Percentiles rank a stretch among this genome's conserved stretches.
These are phyloP conservation scores for Drosophila parthenogenetica DNA, from an alignment of 2,888 invertebrate genomes.

Conservation along the genomic window DNA sequence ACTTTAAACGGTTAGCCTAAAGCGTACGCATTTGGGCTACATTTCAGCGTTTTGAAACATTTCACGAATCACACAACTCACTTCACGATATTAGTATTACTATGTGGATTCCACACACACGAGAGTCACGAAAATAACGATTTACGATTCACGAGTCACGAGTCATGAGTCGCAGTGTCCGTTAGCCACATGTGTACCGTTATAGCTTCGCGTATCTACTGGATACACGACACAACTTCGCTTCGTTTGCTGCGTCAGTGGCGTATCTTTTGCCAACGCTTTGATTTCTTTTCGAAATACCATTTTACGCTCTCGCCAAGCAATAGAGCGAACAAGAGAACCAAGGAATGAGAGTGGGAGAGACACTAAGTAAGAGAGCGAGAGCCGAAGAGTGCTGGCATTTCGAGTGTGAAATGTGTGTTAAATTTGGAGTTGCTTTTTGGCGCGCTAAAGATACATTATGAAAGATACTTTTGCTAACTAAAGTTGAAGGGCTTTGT, in stretches of 20 bases:
- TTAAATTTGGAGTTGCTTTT: slow-evolving; percentile 13
- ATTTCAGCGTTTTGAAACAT: slow-evolving; percentile 44
- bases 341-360: not conserved
- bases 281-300: slow-evolving; percentile 61
- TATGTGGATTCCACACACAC: too few species aligned
- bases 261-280: slow-evolving; percentile 43
- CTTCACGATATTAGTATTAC: not conserved
- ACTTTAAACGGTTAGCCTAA: slow-evolving; percentile 72
- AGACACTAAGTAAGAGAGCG: not conserved
- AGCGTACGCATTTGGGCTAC: slow-evolving; percentile 74
- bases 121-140: not conserved
- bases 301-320: slow-evolving; percentile 14
- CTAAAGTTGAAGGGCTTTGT: not conserved
- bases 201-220: slow-evolving; percentile 81
- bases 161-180: slow-evolving; percentile 63
- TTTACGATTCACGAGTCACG: slow-evolving; percentile 19
- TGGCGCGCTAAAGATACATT: slow-evolving; percentile 18
- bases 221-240: slow-evolving; percentile 52
- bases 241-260: slow-evolving; percentile 31
- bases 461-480: not conserved
- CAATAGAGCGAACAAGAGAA: not conserved
- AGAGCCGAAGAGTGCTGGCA: not conserved
- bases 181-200: slow-evolving; percentile 81
- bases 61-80: not conserved
- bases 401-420: slow-evolving; percentile 20